Conservation (phyloP, 2,113 vertebrate genomes). For the Hemichromis elongatus region DNA sequence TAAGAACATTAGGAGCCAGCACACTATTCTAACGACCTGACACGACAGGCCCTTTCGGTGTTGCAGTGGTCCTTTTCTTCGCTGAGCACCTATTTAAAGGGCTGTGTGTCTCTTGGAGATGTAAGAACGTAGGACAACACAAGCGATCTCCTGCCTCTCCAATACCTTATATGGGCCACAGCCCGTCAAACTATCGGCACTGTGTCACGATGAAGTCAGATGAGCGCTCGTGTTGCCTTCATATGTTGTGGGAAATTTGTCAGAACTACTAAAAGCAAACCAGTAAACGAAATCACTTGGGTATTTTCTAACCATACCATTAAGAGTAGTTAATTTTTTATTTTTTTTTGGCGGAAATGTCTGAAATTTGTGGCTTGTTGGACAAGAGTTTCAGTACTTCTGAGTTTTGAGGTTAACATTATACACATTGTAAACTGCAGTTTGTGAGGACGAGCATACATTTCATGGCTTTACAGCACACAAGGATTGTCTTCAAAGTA, state of each 20-base stretch:
- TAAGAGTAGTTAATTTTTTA: too few species aligned
- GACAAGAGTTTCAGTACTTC: background rate
- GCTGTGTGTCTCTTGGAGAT: background rate
- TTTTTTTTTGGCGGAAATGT: too few species aligned
- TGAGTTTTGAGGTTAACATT: background rate
- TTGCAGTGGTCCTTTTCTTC: background rate
- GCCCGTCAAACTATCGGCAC: background rate
- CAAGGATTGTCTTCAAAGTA: background rate
- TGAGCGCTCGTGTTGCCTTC: constrained; percentile 24
- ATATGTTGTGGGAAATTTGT: background rate
- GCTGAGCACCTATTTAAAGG: background rate
- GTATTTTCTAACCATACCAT: background rate
- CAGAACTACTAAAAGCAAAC: background rate
- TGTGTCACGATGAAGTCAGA: constrained; percentile 48
- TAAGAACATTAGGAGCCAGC: background rate
- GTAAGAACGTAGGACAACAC: background rate
- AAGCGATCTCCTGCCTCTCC: background rate
- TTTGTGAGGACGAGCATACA: background rate
- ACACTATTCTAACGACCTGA: background rate
- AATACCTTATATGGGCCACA: constrained; percentile 28
- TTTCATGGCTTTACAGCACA: background rate
- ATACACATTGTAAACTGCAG: background rate
- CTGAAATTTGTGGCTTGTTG: background rate
- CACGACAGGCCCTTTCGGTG: background rate
- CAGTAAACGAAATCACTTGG: background rate